Base-by-base conservation (phyloP, 1,140 invertebrate species). In the Phortica variegata region DNA sequence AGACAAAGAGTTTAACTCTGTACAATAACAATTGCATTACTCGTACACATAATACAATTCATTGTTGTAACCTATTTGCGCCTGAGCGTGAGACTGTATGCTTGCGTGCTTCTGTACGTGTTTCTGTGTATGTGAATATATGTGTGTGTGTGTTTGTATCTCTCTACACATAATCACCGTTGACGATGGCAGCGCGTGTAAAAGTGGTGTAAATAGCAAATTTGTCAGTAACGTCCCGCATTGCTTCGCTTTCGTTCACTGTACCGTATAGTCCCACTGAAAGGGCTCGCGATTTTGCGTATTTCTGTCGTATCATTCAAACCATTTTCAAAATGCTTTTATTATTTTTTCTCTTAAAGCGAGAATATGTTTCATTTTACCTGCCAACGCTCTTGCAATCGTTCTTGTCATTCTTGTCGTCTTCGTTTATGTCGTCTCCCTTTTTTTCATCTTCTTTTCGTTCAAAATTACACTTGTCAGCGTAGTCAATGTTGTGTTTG, bases 291-390 rank as follows among this genome's bases (percentile, higher is more conserved):
- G n/a, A n/a, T n/a, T 47, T 59, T 53, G 63, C 62, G 61, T 60
- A 41, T 68, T 66, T 66, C 29, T 66, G 63, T 60, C 63, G 44
- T 66, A 66, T 66, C 63, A 66, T 66, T 60, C 62, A 43, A 45
- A 58, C 56, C 60, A 66, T 48, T 52, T 57, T 58, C 47, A 32
- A 49, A 60, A 66, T 60, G 57, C 55, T 49, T 54, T 51, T 47
- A 57, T 32, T 34, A 32, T 57, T 47, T 57, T 68, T 57, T 63
- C 58, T 52, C 62, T 62, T 66, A 52, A 45, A 59, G 53, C 45
- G 44, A 47, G 49, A 49, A 34, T 44, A 8, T 16, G 13, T 39
- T 26, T 40, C 38, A 39, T n/a, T 36, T 32, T 60, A 62, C 60
- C 60, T 62, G 61, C 54, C 26, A 12, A 29, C 26, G 26, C 6